A percentile compares a stretch with the other conserved stretches of the same genome.
Conservation (phyloP, 2,888 invertebrate species). For the Hoplodrina blanda region DNA sequence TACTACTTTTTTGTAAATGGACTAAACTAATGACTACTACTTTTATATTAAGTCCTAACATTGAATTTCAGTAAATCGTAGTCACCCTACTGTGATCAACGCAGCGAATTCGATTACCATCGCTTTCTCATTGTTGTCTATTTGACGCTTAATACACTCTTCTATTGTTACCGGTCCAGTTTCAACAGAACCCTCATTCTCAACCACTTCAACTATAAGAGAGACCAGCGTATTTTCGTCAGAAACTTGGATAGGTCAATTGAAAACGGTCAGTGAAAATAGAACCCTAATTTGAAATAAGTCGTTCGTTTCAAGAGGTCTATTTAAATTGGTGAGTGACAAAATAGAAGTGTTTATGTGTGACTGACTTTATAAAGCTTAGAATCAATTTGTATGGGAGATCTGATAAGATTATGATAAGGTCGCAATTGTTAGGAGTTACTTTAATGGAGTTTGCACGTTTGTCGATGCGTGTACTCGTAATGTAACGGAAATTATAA, state of each 20-base stretch:
- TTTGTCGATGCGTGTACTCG: conserved; percentile 61
- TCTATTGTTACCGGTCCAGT: conserved; percentile 67
- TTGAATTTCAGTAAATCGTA: conserved; percentile 31
- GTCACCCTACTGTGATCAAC: conserved; percentile 72
- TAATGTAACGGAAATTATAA: conserved; percentile 42
- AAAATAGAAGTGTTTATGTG: conserved; percentile 77
- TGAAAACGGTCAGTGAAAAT: conserved; percentile 59
- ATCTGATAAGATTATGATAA: conserved; percentile 69
- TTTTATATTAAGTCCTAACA: neutral
- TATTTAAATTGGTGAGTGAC: conserved; percentile 61
- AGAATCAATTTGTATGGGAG: conserved; percentile 66
- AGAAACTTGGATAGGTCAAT: conserved; percentile 46
- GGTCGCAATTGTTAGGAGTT: conserved; percentile 69
- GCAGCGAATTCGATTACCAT: conserved; percentile 83
- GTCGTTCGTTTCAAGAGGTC: conserved; percentile 63
- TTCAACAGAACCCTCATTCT: conserved; percentile 62
- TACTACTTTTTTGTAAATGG: too few species aligned
- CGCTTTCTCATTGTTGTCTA: conserved; percentile 78
- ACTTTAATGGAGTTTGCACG: conserved; percentile 64
- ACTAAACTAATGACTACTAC: too few species aligned
- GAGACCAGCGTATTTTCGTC: conserved; percentile 61
- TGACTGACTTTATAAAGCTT: conserved; percentile 76
- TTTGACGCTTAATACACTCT: conserved; percentile 79
- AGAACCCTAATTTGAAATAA: conserved; percentile 58
- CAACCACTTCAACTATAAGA: conserved; percentile 51